Evolutionary conservation across 2,113 vertebrate genomes (phyloP), one percentile per base, ranked within the genome.

Genomic region (Heptranchias perlo): DNA sequence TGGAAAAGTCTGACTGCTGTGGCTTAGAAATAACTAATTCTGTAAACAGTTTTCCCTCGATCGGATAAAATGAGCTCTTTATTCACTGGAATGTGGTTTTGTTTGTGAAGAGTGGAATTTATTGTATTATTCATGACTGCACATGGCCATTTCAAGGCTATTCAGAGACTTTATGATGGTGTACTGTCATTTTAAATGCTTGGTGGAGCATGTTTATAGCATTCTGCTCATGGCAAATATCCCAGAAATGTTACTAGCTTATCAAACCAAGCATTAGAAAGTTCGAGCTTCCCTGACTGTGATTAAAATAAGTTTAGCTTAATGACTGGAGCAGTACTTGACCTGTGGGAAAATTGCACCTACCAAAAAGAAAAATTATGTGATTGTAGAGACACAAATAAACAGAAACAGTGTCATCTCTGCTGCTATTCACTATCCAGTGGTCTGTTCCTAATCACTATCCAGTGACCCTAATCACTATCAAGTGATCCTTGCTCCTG

Each of bases 41-140:
- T 64, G 35, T 62, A 62, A 92, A n/a, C 62, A 39, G 64, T 35
- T 69, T 95, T 95, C 64, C 94, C 65, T 95, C 39, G 47, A 69
- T 69, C 64, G 62, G 64, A 52, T 69, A 73, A 73, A 95, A 67
- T 95, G 62, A 31, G 62, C 44, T 69, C 18, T 67, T 95, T 95
- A 49, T 52, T 73, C 94, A 69, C 44, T 95, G 44, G 58, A 73
- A 95, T 47, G 94, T 31, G 47, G 44, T 73, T 52, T 95, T 95
- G 94, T 52, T 95, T 95, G 64, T 31, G 47, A 69, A 95, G 94
- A 52, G 64, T 69, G 65, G 64, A 69, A 69, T 73, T 95, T 95
- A 44, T 94, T 94, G 44, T 73, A 95, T 95, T 95, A 95, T 95
- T 95, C 65, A 95, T 95, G 44, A 95, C 64, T 69, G 65, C 94